Conservation (phyloP, 2,888 invertebrate species). For the Drosophila macrospina region DNA sequence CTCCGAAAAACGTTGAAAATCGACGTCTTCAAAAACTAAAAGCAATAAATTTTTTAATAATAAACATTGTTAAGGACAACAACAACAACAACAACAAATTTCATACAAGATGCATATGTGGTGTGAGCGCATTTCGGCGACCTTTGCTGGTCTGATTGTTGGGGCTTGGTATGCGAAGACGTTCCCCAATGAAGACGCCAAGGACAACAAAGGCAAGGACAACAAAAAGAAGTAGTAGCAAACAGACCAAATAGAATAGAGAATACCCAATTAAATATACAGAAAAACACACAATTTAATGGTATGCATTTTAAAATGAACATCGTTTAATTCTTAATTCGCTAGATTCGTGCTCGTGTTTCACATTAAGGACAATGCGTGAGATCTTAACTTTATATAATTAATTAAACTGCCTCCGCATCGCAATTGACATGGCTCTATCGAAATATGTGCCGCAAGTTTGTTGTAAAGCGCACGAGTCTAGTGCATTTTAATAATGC, state of each 20-base stretch:
- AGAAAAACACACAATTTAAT: background rate
- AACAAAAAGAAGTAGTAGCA: constrained; percentile 37
- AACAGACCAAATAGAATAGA: too few relatives aligned
- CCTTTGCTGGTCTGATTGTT: constrained; percentile 56
- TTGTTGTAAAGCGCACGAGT: background rate
- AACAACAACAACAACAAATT: background rate
- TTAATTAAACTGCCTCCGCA: background rate
- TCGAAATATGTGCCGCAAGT: too few relatives aligned
- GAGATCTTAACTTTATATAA: background rate
- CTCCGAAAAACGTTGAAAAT: constrained; percentile 4
- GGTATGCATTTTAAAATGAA: constrained; percentile 14
- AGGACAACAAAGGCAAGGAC: constrained; percentile 22
- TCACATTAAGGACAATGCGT: background rate
- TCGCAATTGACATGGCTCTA: background rate
- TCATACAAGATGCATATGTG: constrained; percentile 50
- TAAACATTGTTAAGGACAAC: background rate
- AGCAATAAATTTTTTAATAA: background rate
- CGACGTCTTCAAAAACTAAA: background rate
- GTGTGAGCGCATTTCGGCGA: constrained; percentile 64
- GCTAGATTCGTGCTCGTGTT: constrained; percentile 8
- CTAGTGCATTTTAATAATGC: background rate
- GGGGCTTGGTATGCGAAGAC: constrained; percentile 66
- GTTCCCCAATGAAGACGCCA: constrained; percentile 36
- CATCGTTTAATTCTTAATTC: constrained; percentile 1
- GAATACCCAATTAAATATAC: background rate